Percentiles rank a stretch among this genome's conserved stretches.
phyloP scores from a whole-genome alignment of 2,888 invertebrate genomes.

The Lepidochrysops patricia region DNA sequence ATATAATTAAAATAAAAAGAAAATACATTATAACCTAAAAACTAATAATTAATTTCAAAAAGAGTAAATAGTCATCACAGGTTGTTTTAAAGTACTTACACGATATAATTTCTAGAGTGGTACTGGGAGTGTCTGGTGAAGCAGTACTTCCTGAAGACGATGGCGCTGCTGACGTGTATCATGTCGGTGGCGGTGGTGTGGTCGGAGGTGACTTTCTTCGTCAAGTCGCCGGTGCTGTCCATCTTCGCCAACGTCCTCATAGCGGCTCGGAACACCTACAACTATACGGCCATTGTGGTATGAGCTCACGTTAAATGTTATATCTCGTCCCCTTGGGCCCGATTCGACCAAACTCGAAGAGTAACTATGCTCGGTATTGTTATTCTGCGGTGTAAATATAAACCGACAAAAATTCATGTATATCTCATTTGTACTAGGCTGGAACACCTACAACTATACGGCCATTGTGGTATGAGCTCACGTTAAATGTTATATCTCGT shows the following conservation, averaged over 20 bases:
- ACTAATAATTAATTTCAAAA: no score
- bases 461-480: conserved; percentile 91
- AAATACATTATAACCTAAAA: no score
- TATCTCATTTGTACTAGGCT: no score
- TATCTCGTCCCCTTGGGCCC: no score
- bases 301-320: no score
- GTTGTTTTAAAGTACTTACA: conserved; percentile 3
- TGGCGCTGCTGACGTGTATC: conserved; percentile 82
- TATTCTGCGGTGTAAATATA: no score
- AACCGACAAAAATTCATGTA: no score
- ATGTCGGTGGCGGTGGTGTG: conserved; percentile 96
- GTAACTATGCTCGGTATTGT: no score
- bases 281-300: conserved; percentile 96
- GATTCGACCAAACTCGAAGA: no score
- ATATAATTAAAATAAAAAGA: no score
- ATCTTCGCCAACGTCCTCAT: conserved; percentile 96
- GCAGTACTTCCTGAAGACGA: conserved; percentile 82
- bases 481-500: no score
- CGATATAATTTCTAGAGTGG: conserved; percentile 85
- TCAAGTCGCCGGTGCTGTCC: conserved; percentile 91
- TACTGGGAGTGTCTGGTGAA: conserved; percentile 94
- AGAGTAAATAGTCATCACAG: no score
- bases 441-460: conserved; percentile 89
- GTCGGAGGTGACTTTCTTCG: conserved; percentile 99
- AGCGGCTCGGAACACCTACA: conserved; percentile 85